Base-by-base conservation (phyloP, 2,113 vertebrate species). In the Hippocampus comes region DNA sequence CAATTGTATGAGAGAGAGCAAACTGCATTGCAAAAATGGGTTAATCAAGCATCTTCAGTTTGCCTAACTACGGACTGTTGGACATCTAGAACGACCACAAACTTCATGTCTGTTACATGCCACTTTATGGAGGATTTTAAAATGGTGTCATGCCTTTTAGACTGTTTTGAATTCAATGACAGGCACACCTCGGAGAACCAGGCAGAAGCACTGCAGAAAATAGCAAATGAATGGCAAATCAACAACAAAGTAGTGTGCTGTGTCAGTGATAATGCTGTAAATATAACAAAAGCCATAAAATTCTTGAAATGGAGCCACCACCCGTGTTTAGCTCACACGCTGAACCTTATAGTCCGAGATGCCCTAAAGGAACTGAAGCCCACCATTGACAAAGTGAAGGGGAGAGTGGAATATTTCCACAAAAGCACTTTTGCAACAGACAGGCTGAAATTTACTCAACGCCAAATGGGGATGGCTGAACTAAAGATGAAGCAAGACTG, bases 131-230 rank as follows among this genome's bases (percentile, higher is more conserved):
- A 82, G 81, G 21, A 78, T 14, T 80, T 34, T 27, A 63, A 75
- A 42, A 82, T 74, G 63, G 30, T 51, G 23, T 77, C 74, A 8
- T 82, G 72, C 66, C 70, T 80, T 46, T 68, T 82, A 12, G 77
- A 76, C n/a, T 87, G 81, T 48, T 87, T 84, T 83, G 78, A 83
- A 67, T 84, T 84, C 2, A 77, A 38, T 21, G 76, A 87, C 46
- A 80, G 75, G 75, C 82, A 86, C 73, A 84, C 82, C 25, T 67
- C 77, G 27, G 82, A 80, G 9, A 83, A 86, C 74, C 49, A 86
- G 17, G 75, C 76, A 80, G 63, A 82, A 27, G 70, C 81, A 48
- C 80, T 88, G 18, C 46, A 80, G 1, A 64, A 23, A 78, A 76
- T 88, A 49, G 78, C 71, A 75, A 80, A 61, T 74, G 73, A 85